Percentiles rank a stretch among this genome's conserved stretches.
phyloP scores from a whole-genome alignment of 2,113 vertebrate genomes.

The Nycticorax nycticorax region DNA sequence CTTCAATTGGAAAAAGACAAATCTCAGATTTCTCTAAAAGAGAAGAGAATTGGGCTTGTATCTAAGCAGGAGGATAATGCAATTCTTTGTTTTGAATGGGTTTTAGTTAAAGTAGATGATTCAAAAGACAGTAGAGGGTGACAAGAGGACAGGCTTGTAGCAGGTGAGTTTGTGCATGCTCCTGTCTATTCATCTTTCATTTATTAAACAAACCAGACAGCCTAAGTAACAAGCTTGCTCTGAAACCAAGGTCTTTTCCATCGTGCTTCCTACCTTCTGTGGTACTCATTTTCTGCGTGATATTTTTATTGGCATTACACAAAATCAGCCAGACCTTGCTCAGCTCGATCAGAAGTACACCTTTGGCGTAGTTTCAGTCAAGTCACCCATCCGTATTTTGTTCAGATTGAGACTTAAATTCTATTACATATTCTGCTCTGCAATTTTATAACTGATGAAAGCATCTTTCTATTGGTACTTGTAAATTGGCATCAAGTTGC shows the following conservation, averaged over 20 bases:
- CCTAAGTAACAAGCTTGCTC: neutral
- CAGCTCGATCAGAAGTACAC: neutral
- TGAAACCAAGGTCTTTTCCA: neutral
- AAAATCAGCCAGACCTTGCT: neutral
- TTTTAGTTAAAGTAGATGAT: neutral
- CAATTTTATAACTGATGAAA: neutral
- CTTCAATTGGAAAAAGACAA: neutral
- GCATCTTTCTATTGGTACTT: neutral
- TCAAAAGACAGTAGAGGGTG: neutral
- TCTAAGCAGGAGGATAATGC: neutral
- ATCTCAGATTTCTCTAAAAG: constrained; percentile 21
- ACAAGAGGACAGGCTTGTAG: neutral
- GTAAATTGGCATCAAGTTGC: neutral
- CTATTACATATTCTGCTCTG: neutral
- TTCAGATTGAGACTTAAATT: neutral
- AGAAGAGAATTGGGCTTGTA: neutral
- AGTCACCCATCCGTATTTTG: neutral
- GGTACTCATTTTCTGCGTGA: neutral
- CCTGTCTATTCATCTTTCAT: neutral
- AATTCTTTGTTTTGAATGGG: neutral
- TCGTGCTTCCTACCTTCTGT: neutral
- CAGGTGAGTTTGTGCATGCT: constrained; percentile 45
- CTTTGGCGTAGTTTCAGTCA: neutral
- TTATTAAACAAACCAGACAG: neutral
- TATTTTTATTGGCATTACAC: neutral